phyloP scores from a whole-genome alignment of 1,140 invertebrate species.

The Mamestra configurata region DNA sequence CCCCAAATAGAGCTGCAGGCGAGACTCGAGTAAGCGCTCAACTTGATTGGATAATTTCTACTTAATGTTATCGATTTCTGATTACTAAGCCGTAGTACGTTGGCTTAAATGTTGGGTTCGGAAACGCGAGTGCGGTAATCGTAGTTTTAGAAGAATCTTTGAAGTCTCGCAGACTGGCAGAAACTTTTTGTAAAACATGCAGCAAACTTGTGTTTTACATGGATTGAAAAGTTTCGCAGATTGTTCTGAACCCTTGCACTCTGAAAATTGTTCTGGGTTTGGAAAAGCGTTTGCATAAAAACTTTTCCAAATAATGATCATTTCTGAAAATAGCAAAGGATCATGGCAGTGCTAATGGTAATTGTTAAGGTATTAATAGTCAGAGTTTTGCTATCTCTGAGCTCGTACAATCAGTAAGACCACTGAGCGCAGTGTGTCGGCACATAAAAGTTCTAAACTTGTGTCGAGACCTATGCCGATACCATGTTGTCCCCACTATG shows the following conservation, averaged over 20 bases:
- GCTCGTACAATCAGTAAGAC: background rate
- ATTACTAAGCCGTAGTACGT: slow-evolving; percentile 1
- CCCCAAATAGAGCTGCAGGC: background rate
- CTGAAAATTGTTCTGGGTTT: too few species aligned
- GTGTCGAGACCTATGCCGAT: background rate
- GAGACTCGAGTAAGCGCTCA: background rate
- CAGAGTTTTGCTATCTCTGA: too few species aligned
- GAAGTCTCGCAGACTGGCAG: too few species aligned
- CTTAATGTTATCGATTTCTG: slow-evolving; percentile 28
- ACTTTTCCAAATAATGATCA: too few species aligned
- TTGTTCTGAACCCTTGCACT: too few species aligned
- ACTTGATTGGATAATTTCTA: slow-evolving; percentile 37
- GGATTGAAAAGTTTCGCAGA: too few species aligned
- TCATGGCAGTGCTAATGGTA: too few species aligned
- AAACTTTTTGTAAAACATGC: too few species aligned
- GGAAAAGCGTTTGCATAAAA: too few species aligned
- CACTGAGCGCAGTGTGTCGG: background rate
- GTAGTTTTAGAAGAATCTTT: background rate
- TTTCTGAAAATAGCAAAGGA: too few species aligned
- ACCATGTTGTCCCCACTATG: background rate
- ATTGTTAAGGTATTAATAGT: background rate
- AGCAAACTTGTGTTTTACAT: too few species aligned
- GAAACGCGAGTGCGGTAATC: background rate
- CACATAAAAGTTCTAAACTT: background rate
- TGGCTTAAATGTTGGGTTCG: background rate